phyloP scores from a whole-genome alignment of 1,140 invertebrate species.

The Rhysida immarginata region DNA sequence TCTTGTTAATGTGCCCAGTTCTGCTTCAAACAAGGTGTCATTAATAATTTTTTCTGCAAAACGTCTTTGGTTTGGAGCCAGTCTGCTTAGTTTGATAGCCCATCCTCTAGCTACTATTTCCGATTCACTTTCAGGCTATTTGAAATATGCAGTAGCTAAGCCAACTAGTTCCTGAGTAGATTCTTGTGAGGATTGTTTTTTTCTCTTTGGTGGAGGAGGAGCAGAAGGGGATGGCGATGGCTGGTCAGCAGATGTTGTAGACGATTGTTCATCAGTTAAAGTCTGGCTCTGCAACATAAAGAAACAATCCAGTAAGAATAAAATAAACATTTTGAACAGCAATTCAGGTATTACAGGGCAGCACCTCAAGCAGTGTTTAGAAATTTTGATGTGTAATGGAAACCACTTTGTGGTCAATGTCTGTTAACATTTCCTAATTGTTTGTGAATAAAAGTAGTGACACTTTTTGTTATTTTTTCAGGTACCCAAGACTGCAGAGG shows the following conservation, averaged over 20 bases:
- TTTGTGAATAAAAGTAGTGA: too few species aligned
- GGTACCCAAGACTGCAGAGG: background rate
- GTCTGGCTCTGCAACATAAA: background rate
- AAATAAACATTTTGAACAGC: background rate
- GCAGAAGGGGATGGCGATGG: background rate
- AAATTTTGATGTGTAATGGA: too few species aligned
- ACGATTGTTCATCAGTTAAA: background rate
- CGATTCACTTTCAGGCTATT: constrained; percentile 5
- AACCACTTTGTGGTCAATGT: too few species aligned
- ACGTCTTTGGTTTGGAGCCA: background rate
- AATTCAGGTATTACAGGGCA: background rate
- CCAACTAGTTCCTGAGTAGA: background rate
- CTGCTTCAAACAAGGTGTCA: constrained; percentile 8
- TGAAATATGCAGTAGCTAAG: background rate
- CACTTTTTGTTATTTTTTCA: background rate
- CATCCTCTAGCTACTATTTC: constrained; percentile 5
- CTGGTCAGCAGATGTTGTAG: background rate
- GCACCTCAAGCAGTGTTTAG: background rate
- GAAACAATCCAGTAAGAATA: background rate
- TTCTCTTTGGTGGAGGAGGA: background rate
- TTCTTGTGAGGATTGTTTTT: background rate
- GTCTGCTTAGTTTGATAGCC: constrained; percentile 8
- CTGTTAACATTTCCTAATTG: too few species aligned
- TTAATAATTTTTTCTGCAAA: constrained; percentile 9
- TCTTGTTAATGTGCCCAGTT: constrained; percentile 9